Conservation (phyloP, 2,797 vertebrate species). For the Hypotaenidia philippensis region DNA sequence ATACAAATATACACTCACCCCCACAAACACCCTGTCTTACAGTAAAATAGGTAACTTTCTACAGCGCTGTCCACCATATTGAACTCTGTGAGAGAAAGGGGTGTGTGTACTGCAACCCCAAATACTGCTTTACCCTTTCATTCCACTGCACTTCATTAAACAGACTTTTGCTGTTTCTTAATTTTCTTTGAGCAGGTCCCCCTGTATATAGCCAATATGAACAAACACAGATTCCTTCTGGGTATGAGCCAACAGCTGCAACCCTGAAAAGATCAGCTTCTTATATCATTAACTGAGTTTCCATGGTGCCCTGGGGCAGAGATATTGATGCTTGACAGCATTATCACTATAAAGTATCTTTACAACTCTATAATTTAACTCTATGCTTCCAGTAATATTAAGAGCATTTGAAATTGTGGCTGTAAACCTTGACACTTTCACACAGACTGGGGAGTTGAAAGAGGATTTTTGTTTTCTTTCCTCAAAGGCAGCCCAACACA, state of each 20-base stretch:
- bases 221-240: slow-evolving; percentile 67
- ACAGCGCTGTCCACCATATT: neutral
- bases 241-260: slow-evolving; percentile 60
- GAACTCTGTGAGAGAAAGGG: neutral
- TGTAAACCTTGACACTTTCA: slow-evolving; percentile 77
- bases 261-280: slow-evolving; percentile 74
- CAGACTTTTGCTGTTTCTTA: slow-evolving; percentile 25
- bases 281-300: slow-evolving; percentile 78
- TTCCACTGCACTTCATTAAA: slow-evolving; percentile 47
- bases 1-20: neutral
- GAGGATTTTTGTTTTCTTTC: slow-evolving; percentile 14
- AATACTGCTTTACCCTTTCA: neutral
- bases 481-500: slow-evolving; percentile 1
- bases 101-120: neutral
- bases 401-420: slow-evolving; percentile 74
- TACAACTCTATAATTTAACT: slow-evolving; percentile 85
- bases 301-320: slow-evolving; percentile 76
- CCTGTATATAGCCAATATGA: neutral
- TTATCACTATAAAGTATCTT: slow-evolving; percentile 84
- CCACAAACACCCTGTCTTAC: neutral
- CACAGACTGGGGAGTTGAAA: slow-evolving; percentile 14
- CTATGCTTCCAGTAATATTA: slow-evolving; percentile 84
- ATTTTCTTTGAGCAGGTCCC: slow-evolving; percentile 55
- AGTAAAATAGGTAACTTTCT: neutral
- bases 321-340: slow-evolving; percentile 80